Conservation (phyloP, 2,113 vertebrate species). For the Tretioscincus oriximinensis region DNA sequence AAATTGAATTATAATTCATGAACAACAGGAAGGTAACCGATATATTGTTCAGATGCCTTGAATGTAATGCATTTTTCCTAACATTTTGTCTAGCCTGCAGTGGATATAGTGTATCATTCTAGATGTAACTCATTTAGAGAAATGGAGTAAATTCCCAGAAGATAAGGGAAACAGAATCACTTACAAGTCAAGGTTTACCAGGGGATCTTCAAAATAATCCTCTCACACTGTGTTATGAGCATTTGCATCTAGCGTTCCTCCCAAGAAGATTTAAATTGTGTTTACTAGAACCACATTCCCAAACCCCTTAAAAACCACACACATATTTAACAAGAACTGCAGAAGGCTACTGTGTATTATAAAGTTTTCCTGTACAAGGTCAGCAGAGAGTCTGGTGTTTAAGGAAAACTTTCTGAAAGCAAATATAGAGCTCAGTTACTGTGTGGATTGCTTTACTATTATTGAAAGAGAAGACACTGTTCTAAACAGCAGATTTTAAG, state of each 20-base stretch:
- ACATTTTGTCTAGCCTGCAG: constrained; percentile 56
- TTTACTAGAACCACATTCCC: background rate
- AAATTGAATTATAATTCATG: constrained; percentile 56
- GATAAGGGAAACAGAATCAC: constrained; percentile 45
- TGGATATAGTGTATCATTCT: constrained; percentile 47
- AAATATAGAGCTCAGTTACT: background rate
- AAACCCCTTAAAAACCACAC: no score
- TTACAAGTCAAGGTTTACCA: constrained; percentile 22
- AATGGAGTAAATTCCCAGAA: constrained; percentile 27
- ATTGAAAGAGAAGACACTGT: background rate
- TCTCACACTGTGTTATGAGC: constrained; percentile 35
- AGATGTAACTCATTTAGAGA: constrained; percentile 22
- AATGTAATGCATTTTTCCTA: constrained; percentile 52
- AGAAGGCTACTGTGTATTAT: constrained; percentile 6
- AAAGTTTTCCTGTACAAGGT: background rate
- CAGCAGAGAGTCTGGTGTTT: constrained; percentile 21
- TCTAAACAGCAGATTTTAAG: background rate
- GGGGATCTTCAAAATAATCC: constrained; percentile 37
- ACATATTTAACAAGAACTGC: background rate
- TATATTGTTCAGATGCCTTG: constrained; percentile 54
- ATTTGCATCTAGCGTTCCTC: constrained; percentile 29
- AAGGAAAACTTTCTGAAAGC: constrained; percentile 38
- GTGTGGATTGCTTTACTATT: background rate
- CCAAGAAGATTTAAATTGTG: constrained; percentile 21
- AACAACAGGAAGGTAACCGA: constrained; percentile 56